Base-by-base conservation (phyloP, 1,140 invertebrate species). In the Nymphalis io region DNA sequence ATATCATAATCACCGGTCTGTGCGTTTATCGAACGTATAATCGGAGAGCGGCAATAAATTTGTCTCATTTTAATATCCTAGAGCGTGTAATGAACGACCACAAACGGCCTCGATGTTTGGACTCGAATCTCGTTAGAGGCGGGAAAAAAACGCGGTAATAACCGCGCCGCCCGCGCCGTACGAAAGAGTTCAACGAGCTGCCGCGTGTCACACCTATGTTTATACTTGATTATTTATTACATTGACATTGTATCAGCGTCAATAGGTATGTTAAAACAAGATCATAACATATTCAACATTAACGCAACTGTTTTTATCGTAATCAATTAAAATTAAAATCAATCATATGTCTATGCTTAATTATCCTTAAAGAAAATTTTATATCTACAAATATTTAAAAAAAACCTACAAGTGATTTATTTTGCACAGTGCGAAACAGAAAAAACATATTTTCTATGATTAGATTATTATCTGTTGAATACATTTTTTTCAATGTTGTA, bases 1-100 rank as follows among this genome's bases (percentile, higher is more conserved):
- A 91, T 91, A 91, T 89, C 87, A 91, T 91, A 91, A 91, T 91
- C 89, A 90, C 87, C 82, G 86, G 88, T 89, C 84, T 89, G 76
- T 60, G 83, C 81, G 87, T 91, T 89, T 90, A 91, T 91, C 89
- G 88, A 87, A 83, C 78, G 72, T 82, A 87, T 90, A 88, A 91
- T 91, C 87, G 81, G 82, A 85, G 84, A 74, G 75, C 81, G 85
- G 85, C 82, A 86, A 91, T 91, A 90, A 91, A 91, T 91, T 90
- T 87, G 88, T 91, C 89, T 87, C 85, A 86, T 90, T 91, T 89
- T 91, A 88, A 89, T 88, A 89, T 82, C 80, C 81, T 85, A 84
- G 81, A 87, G 83, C 83, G 86, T 88, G 81, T 89, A 82, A 88
- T 82, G 76, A 83, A 85, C 81, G 74, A 74, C 78, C 76, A 81